Percentiles rank a stretch among this genome's conserved stretches.
These are phyloP conservation scores for Pammene fasciana DNA, from an alignment of 2,888 invertebrate species.

Conservation along the genomic window DNA sequence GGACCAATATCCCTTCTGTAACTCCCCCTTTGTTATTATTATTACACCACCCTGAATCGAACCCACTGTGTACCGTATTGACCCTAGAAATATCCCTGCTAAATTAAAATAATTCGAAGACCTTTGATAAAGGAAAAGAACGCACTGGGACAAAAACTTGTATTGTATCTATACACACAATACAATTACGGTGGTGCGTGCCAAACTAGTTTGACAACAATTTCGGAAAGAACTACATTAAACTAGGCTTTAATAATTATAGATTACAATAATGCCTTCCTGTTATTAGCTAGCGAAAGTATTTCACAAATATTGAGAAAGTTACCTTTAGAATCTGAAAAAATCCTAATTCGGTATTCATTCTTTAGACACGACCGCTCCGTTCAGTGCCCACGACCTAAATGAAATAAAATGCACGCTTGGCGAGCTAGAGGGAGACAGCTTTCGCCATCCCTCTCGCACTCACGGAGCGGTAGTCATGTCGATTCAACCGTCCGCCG, in stretches of 20 bases:
- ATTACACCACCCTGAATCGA: no score
- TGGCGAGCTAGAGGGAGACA: conserved; percentile 27
- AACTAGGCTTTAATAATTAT: not conserved
- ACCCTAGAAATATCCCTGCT: no score
- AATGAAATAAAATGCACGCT: conserved; percentile 28
- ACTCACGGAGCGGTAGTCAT: conserved; percentile 31
- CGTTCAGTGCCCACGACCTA: conserved; percentile 13
- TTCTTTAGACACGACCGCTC: conserved; percentile 17
- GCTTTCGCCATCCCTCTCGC: conserved; percentile 36
- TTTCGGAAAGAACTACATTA: not conserved
- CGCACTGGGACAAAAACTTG: no score
- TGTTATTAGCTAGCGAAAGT: no score
- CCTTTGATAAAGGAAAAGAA: no score
- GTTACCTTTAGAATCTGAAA: not conserved
- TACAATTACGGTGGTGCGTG: not conserved
- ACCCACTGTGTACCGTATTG: no score
- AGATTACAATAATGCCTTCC: no score
- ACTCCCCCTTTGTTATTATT: no score
- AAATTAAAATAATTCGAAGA: no score
- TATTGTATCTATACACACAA: no score
- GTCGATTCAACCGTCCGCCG: conserved; percentile 47
- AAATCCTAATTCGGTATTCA: not conserved
- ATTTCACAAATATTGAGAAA: no score
- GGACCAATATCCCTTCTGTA: no score
- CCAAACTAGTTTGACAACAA: conserved; percentile 16